Conservation (phyloP, 2,888 invertebrate species). For the Trichogramma evanescens region DNA sequence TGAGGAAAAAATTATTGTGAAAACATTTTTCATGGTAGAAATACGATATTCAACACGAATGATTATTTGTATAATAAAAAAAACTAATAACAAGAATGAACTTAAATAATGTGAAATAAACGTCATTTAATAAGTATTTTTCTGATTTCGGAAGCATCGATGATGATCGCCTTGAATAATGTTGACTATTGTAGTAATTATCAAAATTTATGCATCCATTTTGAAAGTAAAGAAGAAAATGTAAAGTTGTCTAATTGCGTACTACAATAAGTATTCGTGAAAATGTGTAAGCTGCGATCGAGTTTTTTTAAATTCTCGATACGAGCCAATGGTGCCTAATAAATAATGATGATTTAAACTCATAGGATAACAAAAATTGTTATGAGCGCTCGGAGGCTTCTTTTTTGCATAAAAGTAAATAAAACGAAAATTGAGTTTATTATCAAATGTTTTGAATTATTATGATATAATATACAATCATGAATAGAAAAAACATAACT, state of each 20-base stretch:
- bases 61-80: too few relatives aligned
- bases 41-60: too few relatives aligned
- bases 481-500: too few relatives aligned
- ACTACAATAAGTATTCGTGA: conserved; percentile 10
- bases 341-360: background rate
- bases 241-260: conserved; percentile 7
- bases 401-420: conserved; percentile 1
- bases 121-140: background rate
- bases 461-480: too few relatives aligned
- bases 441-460: too few relatives aligned
- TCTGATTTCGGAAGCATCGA: conserved; percentile 11
- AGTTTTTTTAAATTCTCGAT: conserved; percentile 21
- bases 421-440: too few relatives aligned
- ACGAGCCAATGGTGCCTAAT: conserved; percentile 26
- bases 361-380: conserved; percentile 5
- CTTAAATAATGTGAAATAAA: background rate
- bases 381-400: conserved; percentile 13
- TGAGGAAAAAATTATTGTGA: background rate
- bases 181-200: conserved; percentile 1
- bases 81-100: background rate
- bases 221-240: background rate
- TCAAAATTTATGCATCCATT: conserved; percentile 10
- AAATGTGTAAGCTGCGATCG: conserved; percentile 7
- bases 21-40: too few relatives aligned
- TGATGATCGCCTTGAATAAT: conserved; percentile 2